These are phyloP conservation scores for Listronotus oregonensis DNA, from an alignment of 1,140 invertebrate genomes.

Conservation along the genomic window DNA sequence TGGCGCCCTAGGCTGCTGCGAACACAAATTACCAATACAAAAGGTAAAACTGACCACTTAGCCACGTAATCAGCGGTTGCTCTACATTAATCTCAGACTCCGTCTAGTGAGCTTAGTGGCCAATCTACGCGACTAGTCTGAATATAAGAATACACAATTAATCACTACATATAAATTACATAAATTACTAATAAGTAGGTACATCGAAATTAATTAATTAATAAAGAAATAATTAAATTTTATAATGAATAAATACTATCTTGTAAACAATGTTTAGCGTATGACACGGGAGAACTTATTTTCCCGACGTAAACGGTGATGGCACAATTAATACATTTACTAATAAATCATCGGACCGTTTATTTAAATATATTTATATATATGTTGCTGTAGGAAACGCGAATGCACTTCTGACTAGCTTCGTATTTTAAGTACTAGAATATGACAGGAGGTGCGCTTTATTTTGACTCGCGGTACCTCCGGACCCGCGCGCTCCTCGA, in stretches of 20 bases:
- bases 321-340: constrained; percentile 49
- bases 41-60: constrained; percentile 30
- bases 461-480: constrained; percentile 23
- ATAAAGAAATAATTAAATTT: constrained; percentile 7
- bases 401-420: constrained; percentile 56
- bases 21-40: constrained; percentile 49
- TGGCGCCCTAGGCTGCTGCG: constrained; percentile 32
- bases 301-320: constrained; percentile 46
- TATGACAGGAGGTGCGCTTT: constrained; percentile 36
- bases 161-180: constrained; percentile 51
- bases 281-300: constrained; percentile 15
- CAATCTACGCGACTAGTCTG: constrained; percentile 51
- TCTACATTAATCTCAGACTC: constrained; percentile 24
- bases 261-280: constrained; percentile 37
- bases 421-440: constrained; percentile 56
- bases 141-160: constrained; percentile 49
- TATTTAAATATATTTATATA: constrained; percentile 40
- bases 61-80: constrained; percentile 34
- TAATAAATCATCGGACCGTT: constrained; percentile 45
- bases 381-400: constrained; percentile 52
- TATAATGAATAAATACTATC: constrained; percentile 46
- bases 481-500: constrained; percentile 37
- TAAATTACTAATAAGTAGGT: constrained; percentile 41
- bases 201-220: constrained; percentile 39
- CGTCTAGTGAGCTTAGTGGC: constrained; percentile 25